These are phyloP conservation scores for Bacillus rossius DNA, from an alignment of 1,140 invertebrate genomes.

Conservation along the genomic window DNA sequence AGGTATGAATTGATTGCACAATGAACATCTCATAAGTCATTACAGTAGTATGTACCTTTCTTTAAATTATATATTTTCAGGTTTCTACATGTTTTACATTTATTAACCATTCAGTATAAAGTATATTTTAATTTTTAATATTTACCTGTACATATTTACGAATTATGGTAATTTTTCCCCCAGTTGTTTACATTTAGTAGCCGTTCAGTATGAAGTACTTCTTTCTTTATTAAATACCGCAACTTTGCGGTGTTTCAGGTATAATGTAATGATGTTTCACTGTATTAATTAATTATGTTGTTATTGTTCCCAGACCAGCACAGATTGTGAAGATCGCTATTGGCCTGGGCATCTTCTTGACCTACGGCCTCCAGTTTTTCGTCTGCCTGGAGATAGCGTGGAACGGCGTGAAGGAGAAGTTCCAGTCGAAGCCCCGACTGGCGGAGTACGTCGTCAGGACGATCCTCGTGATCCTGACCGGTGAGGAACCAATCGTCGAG, in stretches of 20 bases:
- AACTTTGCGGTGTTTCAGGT: too few species aligned
- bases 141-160: background rate
- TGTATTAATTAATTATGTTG: too few species aligned
- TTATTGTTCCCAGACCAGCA: constrained; percentile 58
- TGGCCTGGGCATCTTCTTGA: constrained; percentile 83
- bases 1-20: too few species aligned
- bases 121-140: background rate
- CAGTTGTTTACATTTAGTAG: too few species aligned
- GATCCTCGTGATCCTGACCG: constrained; percentile 51
- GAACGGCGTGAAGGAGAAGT: constrained; percentile 65
- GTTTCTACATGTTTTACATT: too few species aligned
- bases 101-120: too few species aligned
- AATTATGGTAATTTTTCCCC: too few species aligned
- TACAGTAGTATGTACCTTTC: background rate
- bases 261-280: too few species aligned
- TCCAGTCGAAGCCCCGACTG: constrained; percentile 56
- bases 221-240: too few species aligned
- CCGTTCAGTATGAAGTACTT: too few species aligned
- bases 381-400: constrained; percentile 83
- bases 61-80: background rate
- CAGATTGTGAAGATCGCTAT: constrained; percentile 84
- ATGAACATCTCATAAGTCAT: background rate
- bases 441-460: constrained; percentile 73
- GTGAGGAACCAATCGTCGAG: constrained; percentile 45
- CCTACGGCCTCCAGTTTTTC: constrained; percentile 94